Evolutionary conservation across 1,140 invertebrate genomes (phyloP), one percentile per base, ranked within the genome.

Genomic region (Drosophila truncata): DNA sequence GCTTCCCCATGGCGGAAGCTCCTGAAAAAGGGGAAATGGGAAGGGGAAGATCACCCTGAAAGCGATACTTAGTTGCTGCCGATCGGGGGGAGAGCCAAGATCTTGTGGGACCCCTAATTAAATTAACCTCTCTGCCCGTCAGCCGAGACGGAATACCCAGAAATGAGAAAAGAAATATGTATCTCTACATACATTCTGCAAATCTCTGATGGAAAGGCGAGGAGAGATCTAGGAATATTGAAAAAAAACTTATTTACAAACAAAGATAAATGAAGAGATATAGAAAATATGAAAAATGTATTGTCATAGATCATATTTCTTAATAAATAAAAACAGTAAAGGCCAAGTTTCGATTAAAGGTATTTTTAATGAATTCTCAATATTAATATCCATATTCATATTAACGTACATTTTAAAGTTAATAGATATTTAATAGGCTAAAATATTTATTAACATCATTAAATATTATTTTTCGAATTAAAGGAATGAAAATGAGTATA

Each of bases 51-150:
- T 27, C 74, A 71, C 76, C 52, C 75, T 71, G 76, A 37, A 46
- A 55, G 35, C 42, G 55, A 78, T 65, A 69, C 44, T 31, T 44
- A 23, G 31, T 52, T 6, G 11, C 20, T 25, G 13, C 8, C 39
- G 23, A 25, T 18, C 27, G 7, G 13, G 16, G 16, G 29, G 13
- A 8, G 46, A 18, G 16, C 20, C 47, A 50, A 35, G 66, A 67
- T 72, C 74, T 77, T 16, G 16, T 61, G 35, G 39, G 41, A 14
- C 39, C 37, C n/a, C 31, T 85, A 88, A 88, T 88, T 88, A 65
- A 88, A 88, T 88, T 88, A 85, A 88, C 84, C 84, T 85, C 60
- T 85, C 27, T 58, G 62, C 46, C 80, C 65, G 41, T 33, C 16
- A 46, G 29, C 14, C 35, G 44, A 63, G 41, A 39, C 46, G 25